Percentiles rank a stretch among this genome's conserved stretches.
Evolutionary conservation across 2,797 vertebrate species (phyloP).

Genomic region (Rhodeus uyekii): DNA sequence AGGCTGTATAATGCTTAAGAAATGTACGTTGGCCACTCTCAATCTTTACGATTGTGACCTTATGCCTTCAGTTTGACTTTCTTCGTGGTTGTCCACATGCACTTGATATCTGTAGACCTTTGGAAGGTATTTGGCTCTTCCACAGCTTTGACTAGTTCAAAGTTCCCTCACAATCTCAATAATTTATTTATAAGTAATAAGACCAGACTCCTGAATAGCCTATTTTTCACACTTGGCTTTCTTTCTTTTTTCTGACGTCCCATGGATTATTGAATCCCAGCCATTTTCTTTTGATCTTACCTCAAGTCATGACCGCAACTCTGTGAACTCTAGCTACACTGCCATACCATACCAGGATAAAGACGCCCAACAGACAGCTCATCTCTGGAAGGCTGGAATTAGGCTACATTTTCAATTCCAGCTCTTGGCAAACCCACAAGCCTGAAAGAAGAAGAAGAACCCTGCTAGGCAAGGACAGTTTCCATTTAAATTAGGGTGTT

Average conservation of each 20-base stretch:
- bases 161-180: conserved; percentile 7
- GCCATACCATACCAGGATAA: conserved; percentile 9
- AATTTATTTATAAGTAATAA: conserved; percentile 29
- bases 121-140: conserved; percentile 11
- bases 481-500: conserved; percentile 41
- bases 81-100: neutral
- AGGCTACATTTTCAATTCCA: conserved; percentile 16
- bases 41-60: conserved; percentile 24
- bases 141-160: conserved; percentile 15
- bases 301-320: conserved; percentile 21
- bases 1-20: neutral
- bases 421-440: conserved; percentile 41
- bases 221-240: conserved; percentile 27
- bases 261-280: conserved; percentile 19
- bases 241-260: neutral
- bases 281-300: conserved; percentile 29
- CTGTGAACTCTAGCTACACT: conserved; percentile 28
- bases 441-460: conserved; percentile 25
- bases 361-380: conserved; percentile 29
- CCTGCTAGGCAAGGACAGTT: conserved; percentile 33
- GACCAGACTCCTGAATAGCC: conserved; percentile 2
- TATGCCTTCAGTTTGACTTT: conserved; percentile 23
- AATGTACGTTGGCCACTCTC: conserved; percentile 32
- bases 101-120: conserved; percentile 42
- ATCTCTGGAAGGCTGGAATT: conserved; percentile 21